A percentile compares a stretch with the other conserved stretches of the same genome.
phyloP scores from a whole-genome alignment of 1,140 invertebrate species.

The Bicyclus anynana region DNA sequence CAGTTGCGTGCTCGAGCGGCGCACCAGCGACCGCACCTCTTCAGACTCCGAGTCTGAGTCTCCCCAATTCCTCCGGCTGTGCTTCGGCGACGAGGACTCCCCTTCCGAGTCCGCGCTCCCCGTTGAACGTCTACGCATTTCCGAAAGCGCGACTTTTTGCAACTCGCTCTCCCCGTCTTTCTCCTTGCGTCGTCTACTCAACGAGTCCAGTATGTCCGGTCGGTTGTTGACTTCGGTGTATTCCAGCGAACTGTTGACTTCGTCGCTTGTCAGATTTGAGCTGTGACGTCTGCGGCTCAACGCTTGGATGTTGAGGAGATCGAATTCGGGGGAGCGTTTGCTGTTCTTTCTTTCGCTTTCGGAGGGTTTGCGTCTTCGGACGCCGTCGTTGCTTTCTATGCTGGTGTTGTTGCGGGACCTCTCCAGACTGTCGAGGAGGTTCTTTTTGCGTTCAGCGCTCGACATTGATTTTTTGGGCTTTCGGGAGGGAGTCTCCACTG shows the following conservation, averaged over 20 bases:
- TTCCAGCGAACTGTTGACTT: conserved; percentile 64
- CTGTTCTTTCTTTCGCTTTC: conserved; percentile 57
- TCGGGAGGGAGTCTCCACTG: conserved; percentile 58
- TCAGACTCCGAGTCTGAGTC: conserved; percentile 84
- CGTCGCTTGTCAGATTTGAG: conserved; percentile 67
- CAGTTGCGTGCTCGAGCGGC: conserved; percentile 64
- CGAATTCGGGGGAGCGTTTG: conserved; percentile 67
- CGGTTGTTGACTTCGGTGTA: conserved; percentile 70
- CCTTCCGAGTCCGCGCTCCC: conserved; percentile 57
- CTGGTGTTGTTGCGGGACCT: conserved; percentile 70
- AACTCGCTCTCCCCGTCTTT: conserved; percentile 52
- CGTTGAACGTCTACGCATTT: conserved; percentile 53
- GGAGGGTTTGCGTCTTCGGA: conserved; percentile 57
- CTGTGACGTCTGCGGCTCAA: conserved; percentile 60
- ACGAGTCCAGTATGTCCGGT: conserved; percentile 68
- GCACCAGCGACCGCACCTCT: conserved; percentile 78
- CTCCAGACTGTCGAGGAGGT: conserved; percentile 69
- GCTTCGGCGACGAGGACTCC: conserved; percentile 56
- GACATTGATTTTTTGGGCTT: conserved; percentile 74
- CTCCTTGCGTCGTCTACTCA: conserved; percentile 54
- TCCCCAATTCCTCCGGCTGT: conserved; percentile 52
- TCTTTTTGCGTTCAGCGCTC: conserved; percentile 73
- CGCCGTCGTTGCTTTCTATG: conserved; percentile 63
- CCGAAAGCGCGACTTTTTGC: conserved; percentile 56
- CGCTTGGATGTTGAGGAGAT: conserved; percentile 63